These are phyloP conservation scores for Sylvia atricapilla DNA, from an alignment of 2,113 vertebrate genomes.

Conservation along the genomic window DNA sequence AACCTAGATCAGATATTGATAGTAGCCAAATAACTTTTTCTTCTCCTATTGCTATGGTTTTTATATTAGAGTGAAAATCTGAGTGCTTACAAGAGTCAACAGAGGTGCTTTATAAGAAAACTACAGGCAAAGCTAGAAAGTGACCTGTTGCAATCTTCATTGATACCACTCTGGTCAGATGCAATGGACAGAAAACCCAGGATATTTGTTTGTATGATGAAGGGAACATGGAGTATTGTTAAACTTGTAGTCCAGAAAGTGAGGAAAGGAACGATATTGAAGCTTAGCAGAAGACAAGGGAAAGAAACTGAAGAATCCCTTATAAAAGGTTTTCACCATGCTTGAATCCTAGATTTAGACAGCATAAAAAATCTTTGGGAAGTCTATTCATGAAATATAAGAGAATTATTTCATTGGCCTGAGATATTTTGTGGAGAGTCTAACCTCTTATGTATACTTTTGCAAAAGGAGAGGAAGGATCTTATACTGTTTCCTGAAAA, in stretches of 20 bases:
- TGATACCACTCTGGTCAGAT: not conserved
- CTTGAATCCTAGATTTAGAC: not conserved
- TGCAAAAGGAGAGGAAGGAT: not conserved
- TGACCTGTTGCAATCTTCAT: not conserved
- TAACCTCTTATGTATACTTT: not conserved
- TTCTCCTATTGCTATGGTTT: not conserved
- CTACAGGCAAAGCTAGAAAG: not conserved
- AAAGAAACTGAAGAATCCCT: not conserved
- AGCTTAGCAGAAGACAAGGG: not conserved
- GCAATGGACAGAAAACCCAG: not conserved
- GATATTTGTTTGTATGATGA: not conserved
- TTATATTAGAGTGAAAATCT: not conserved
- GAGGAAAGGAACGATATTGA: not conserved
- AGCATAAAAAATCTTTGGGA: not conserved
- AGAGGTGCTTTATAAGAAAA: not conserved
- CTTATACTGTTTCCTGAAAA: not conserved
- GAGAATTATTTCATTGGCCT: not conserved
- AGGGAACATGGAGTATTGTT: not conserved
- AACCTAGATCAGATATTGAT: not conserved
- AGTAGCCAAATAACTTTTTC: not conserved
- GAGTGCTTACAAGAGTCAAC: not conserved
- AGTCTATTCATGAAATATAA: not conserved
- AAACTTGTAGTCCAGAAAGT: not conserved
- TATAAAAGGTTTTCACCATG: not conserved
- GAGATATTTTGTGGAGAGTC: not conserved